Percentiles rank a stretch among this genome's conserved stretches.
Conservation (phyloP, 1,140 invertebrate genomes). For the Paralvinella palmiformis region DNA sequence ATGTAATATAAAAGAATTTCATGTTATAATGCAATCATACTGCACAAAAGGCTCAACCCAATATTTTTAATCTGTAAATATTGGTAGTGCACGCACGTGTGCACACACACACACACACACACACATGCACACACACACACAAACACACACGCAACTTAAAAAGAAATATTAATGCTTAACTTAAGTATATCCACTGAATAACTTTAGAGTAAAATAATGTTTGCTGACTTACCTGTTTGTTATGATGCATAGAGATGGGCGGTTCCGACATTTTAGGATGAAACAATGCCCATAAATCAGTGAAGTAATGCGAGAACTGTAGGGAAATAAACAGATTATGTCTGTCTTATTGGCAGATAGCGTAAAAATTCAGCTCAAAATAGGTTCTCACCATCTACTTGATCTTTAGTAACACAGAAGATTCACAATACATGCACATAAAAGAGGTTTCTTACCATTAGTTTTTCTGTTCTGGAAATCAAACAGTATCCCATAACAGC, state of each 20-base stretch:
- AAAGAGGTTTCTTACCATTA: slow-evolving; percentile 65
- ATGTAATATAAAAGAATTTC: too few relatives aligned
- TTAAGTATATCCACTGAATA: too few relatives aligned
- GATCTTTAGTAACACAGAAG: not conserved
- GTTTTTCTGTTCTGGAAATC: slow-evolving; percentile 79
- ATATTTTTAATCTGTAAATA: too few relatives aligned
- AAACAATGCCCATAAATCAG: slow-evolving; percentile 87
- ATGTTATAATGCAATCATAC: too few relatives aligned
- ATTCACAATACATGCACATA: not conserved
- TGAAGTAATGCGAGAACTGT: slow-evolving; percentile 65
- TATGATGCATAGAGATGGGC: slow-evolving; percentile 87
- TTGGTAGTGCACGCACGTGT: too few relatives aligned
- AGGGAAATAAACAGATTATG: slow-evolving; percentile 54
- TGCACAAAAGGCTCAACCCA: too few relatives aligned
- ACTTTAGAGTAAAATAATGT: too few relatives aligned
- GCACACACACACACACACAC: too few relatives aligned
- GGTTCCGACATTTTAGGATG: slow-evolving; percentile 92
- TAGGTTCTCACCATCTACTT: not conserved
- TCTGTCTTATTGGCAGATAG: not conserved
- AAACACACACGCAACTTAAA: too few relatives aligned
- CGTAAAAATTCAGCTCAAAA: too few relatives aligned
- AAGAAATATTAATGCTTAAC: too few relatives aligned
- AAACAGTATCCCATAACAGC: slow-evolving; percentile 83
- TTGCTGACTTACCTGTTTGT: slow-evolving; percentile 73
- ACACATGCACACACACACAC: too few relatives aligned